Evolutionary conservation across 2,797 vertebrate species (phyloP).

Genomic region (Poliocrania exsul): DNA sequence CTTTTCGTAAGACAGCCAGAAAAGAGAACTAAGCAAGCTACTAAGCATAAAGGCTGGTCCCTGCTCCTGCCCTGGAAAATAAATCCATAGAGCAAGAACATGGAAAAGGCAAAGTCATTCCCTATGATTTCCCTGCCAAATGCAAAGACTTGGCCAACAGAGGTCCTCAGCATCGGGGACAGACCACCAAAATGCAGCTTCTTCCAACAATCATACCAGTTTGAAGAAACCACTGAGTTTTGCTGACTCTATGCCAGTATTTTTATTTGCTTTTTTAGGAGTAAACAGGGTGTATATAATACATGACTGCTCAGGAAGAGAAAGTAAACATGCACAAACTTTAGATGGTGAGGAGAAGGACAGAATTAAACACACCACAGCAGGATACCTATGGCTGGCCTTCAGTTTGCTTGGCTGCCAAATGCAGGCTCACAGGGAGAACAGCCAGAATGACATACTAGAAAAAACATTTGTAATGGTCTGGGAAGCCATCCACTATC

Average conservation of each 20-base stretch:
- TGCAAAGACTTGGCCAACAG: background rate
- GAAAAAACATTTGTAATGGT: constrained; percentile 8
- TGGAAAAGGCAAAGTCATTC: background rate
- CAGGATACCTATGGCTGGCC: background rate
- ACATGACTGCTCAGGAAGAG: background rate
- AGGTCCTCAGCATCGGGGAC: background rate
- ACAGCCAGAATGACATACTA: constrained; percentile 35
- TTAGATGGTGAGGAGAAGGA: background rate
- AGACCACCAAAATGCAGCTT: background rate
- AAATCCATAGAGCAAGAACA: background rate
- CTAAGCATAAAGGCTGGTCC: background rate
- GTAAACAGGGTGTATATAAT: background rate
- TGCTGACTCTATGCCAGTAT: background rate
- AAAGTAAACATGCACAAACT: background rate
- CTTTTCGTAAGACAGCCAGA: background rate
- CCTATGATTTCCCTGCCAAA: background rate
- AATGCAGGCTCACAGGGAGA: background rate
- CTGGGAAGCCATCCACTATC: background rate
- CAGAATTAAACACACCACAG: background rate
- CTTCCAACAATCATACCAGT: background rate
- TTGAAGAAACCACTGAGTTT: background rate
- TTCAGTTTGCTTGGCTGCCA: background rate
- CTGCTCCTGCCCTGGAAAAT: background rate
- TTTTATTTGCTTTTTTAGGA: background rate
- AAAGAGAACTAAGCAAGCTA: background rate